Evolutionary conservation across 2,888 invertebrate genomes (phyloP).

Genomic region (Villa cingulata): DNA sequence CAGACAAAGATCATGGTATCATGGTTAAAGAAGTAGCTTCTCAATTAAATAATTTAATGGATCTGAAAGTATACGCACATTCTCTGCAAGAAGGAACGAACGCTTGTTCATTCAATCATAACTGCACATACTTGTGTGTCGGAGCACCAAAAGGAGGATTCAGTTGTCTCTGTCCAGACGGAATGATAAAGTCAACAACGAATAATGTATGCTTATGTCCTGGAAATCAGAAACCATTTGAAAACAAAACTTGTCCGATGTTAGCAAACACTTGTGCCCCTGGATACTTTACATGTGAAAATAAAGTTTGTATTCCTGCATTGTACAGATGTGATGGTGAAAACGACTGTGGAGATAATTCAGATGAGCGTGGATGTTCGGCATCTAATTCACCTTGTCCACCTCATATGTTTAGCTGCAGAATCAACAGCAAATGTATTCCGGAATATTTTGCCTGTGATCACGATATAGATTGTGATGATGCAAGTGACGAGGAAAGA

Average conservation of each 20-base stretch:
- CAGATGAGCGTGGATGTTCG: constrained; percentile 43
- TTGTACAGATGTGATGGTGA: constrained; percentile 52
- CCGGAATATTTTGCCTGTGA: constrained; percentile 47
- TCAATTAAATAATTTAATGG: constrained; percentile 61
- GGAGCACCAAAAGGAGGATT: constrained; percentile 53
- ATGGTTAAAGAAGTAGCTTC: constrained; percentile 46
- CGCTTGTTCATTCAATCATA: constrained; percentile 45
- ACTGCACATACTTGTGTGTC: constrained; percentile 65
- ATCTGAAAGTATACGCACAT: constrained; percentile 67
- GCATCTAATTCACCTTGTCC: constrained; percentile 37
- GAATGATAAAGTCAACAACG: constrained; percentile 40
- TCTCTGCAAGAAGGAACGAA: constrained; percentile 62
- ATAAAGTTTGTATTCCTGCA: constrained; percentile 44
- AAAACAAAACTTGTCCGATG: constrained; percentile 57
- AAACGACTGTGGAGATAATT: constrained; percentile 51
- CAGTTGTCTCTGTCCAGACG: constrained; percentile 71
- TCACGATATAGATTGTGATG: constrained; percentile 45
- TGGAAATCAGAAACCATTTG: constrained; percentile 46
- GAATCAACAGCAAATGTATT: constrained; percentile 46
- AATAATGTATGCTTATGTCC: constrained; percentile 62
- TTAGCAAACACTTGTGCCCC: constrained; percentile 43
- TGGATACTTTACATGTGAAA: constrained; percentile 44
- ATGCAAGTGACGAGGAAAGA: constrained; percentile 48
- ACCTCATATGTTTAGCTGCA: constrained; percentile 43
- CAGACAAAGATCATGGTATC: constrained; percentile 62